These are phyloP conservation scores for Vollenhovia emeryi DNA, from an alignment of 1,140 invertebrate genomes.

Conservation along the genomic window DNA sequence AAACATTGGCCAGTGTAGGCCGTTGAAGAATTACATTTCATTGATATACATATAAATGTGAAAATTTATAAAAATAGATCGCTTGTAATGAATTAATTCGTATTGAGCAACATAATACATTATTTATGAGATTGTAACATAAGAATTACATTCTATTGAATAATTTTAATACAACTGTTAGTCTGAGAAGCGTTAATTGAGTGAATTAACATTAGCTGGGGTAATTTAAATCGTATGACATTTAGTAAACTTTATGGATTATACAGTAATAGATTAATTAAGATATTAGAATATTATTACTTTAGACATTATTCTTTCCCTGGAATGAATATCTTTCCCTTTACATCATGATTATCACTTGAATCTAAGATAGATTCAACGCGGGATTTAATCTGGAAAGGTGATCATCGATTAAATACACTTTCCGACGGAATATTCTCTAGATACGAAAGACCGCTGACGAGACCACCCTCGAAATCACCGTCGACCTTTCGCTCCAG, in stretches of 20 bases:
- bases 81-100: not conserved
- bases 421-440: not conserved
- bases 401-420: not conserved
- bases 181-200: not conserved
- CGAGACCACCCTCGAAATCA: constrained; percentile 61
- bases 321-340: constrained; percentile 25
- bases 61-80: constrained; percentile 16
- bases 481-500: constrained; percentile 65
- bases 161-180: not conserved
- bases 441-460: not conserved
- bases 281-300: not conserved
- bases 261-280: not conserved
- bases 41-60: too few species aligned
- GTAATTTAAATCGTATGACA: not conserved
- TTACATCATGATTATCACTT: not conserved
- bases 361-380: not conserved
- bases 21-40: too few species aligned
- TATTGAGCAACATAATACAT: not conserved
- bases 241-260: not conserved
- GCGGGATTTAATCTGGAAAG: not conserved
- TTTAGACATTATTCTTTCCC: not conserved
- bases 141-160: not conserved
- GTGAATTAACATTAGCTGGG: not conserved
- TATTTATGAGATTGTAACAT: not conserved
- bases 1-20: too few species aligned